Conservation (phyloP, 2,797 vertebrate genomes). For the Syngnathus acus region DNA sequence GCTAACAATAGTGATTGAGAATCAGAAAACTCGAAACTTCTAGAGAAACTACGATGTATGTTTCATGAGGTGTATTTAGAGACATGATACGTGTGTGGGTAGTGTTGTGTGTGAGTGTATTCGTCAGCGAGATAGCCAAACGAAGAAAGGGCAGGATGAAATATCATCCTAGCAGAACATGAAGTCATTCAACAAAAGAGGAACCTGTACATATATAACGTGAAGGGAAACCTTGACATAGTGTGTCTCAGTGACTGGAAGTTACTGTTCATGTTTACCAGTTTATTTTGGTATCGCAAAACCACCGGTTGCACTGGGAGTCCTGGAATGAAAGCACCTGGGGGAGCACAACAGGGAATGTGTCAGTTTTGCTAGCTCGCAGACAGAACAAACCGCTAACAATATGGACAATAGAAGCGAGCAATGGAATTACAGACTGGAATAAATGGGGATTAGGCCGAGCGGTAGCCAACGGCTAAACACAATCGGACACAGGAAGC, state of each 20-base stretch:
- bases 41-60: slow-evolving; percentile 18
- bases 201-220: slow-evolving; percentile 13
- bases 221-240: not conserved
- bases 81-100: slow-evolving; percentile 40
- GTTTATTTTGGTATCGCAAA: slow-evolving; percentile 85
- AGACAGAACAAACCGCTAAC: slow-evolving; percentile 24
- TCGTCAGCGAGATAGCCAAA: not conserved
- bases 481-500: slow-evolving; percentile 7
- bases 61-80: slow-evolving; percentile 40
- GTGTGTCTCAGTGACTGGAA: not conserved
- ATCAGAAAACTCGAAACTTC: not conserved
- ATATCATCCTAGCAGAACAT: slow-evolving; percentile 55
- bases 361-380: slow-evolving; percentile 3
- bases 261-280: slow-evolving; percentile 68
- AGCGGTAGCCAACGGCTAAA: slow-evolving; percentile 34
- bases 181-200: slow-evolving; percentile 47
- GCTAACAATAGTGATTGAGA: not conserved
- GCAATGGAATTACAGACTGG: slow-evolving; percentile 42
- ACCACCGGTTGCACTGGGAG: slow-evolving; percentile 93
- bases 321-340: slow-evolving; percentile 92
- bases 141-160: slow-evolving; percentile 38
- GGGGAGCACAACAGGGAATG: slow-evolving; percentile 7
- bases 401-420: slow-evolving; percentile 39
- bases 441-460: slow-evolving; percentile 53
- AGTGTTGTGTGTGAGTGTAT: slow-evolving; percentile 13